These are phyloP conservation scores for Epinephelus coioides DNA, from an alignment of 2,797 vertebrate species.

Conservation along the genomic window DNA sequence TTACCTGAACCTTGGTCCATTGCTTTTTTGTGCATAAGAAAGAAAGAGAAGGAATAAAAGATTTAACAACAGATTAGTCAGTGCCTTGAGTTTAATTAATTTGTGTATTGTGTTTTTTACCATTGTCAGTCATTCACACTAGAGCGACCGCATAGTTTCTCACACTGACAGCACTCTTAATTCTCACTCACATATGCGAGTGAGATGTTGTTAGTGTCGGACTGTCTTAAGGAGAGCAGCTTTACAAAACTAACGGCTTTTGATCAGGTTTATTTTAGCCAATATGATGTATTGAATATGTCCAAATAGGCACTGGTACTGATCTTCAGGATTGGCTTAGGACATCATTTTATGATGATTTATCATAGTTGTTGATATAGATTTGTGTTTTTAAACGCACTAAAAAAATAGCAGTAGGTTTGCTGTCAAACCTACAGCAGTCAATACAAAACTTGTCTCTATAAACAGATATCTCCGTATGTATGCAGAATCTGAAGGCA, in stretches of 20 bases:
- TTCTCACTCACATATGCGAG: background rate
- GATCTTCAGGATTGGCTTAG: background rate
- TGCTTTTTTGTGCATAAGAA: background rate
- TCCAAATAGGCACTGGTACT: background rate
- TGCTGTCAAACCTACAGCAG: background rate
- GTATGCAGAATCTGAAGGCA: no score
- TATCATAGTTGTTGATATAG: background rate
- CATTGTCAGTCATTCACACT: background rate
- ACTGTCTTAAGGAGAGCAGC: constrained; percentile 1
- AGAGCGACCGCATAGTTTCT: background rate
- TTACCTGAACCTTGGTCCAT: background rate
- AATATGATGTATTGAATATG: background rate
- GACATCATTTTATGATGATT: background rate
- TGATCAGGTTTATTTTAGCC: background rate
- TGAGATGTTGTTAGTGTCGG: background rate
- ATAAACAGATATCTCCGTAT: no score
- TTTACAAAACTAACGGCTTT: background rate
- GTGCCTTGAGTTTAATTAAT: background rate
- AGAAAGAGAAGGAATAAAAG: background rate
- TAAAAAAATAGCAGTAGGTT: background rate
- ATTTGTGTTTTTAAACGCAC: background rate
- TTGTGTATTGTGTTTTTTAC: background rate
- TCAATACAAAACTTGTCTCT: background rate
- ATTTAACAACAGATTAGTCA: background rate
- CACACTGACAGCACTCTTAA: background rate